These are phyloP conservation scores for Apamea sordens DNA, from an alignment of 2,888 invertebrate genomes.

Conservation along the genomic window DNA sequence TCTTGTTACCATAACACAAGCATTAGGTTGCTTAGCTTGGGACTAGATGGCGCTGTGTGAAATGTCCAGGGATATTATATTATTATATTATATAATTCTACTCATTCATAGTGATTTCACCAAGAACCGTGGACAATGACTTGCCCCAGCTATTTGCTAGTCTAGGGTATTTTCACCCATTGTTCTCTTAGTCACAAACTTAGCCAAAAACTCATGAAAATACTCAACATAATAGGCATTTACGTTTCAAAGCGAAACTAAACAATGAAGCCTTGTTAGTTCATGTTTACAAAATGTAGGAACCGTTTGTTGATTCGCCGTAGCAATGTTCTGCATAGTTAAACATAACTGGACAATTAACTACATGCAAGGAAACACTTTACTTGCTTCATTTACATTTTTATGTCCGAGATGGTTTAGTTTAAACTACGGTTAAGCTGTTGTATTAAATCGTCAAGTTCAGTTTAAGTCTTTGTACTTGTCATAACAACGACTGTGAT, in stretches of 20 bases:
- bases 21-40: too few relatives aligned
- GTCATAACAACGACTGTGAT: neutral
- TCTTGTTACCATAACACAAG: too few relatives aligned
- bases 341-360: constrained; percentile 53
- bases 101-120: neutral
- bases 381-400: constrained; percentile 41
- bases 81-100: too few relatives aligned
- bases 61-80: too few relatives aligned
- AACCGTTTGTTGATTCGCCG: constrained; percentile 41
- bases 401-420: constrained; percentile 40
- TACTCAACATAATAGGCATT: constrained; percentile 20
- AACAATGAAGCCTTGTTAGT: constrained; percentile 38
- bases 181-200: constrained; percentile 15
- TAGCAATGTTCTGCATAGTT: constrained; percentile 38
- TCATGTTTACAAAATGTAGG: constrained; percentile 38
- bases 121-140: neutral
- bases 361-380: constrained; percentile 61
- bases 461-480: neutral
- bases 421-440: constrained; percentile 19
- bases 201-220: constrained; percentile 27
- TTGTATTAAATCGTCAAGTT: constrained; percentile 10
- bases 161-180: neutral
- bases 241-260: constrained; percentile 23
- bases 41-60: too few relatives aligned
- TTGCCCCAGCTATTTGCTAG: neutral